These are phyloP conservation scores for Arctia plantaginis DNA, from an alignment of 2,888 invertebrate genomes.

Conservation along the genomic window DNA sequence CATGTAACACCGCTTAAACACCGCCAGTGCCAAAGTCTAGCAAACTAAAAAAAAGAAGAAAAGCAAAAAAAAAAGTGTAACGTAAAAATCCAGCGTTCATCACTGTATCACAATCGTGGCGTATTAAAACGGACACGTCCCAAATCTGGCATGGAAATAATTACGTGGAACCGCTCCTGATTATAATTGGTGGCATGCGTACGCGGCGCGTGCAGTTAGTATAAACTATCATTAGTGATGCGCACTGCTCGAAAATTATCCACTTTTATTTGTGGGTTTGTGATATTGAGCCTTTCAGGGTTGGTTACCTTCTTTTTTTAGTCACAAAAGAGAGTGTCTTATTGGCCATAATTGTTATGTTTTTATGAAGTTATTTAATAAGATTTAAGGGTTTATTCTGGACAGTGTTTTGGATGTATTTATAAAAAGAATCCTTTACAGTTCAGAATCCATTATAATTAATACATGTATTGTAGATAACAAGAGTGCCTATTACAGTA, in stretches of 20 bases:
- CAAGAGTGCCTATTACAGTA: too few relatives aligned
- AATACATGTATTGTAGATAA: too few relatives aligned
- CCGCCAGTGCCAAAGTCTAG: constrained; percentile 12
- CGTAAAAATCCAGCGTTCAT: constrained; percentile 27
- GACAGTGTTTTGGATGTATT: background rate
- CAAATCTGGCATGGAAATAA: constrained; percentile 68
- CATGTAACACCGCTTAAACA: constrained; percentile 17
- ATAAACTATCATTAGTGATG: constrained; percentile 66
- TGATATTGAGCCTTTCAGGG: constrained; percentile 54
- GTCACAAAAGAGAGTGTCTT: background rate
- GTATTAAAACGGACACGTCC: constrained; percentile 54
- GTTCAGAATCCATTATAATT: background rate
- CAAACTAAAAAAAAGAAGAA: constrained; percentile 12
- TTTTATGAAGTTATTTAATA: background rate
- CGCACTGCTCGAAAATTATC: constrained; percentile 60
- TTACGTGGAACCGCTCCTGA: constrained; percentile 65
- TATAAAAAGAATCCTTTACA: background rate
- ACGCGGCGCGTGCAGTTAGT: constrained; percentile 60
- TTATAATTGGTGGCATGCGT: constrained; percentile 70
- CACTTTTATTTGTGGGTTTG: constrained; percentile 65
- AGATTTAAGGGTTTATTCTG: background rate
- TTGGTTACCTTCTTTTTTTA: constrained; percentile 25
- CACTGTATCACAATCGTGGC: constrained; percentile 44
- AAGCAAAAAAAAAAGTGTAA: constrained; percentile 22
- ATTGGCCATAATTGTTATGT: background rate